These are phyloP conservation scores for Drosophila sordidula DNA, from an alignment of 2,888 invertebrate genomes.

Conservation along the genomic window DNA sequence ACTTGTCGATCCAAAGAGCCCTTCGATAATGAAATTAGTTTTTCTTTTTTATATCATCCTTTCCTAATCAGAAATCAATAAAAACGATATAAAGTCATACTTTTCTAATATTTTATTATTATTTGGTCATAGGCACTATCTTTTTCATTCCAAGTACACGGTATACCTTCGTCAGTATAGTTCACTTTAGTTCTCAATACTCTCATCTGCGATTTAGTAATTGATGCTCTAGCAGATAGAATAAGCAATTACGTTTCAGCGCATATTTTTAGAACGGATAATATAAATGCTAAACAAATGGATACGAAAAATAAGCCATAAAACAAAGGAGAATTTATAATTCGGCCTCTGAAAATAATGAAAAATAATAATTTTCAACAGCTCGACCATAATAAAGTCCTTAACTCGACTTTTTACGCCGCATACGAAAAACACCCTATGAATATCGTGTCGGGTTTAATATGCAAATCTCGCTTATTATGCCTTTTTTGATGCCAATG, in stretches of 20 bases:
- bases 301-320: not conserved
- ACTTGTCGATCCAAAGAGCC: no score
- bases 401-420: not conserved
- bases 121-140: no score
- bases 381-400: not conserved
- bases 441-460: constrained; percentile 29
- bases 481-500: constrained; percentile 7
- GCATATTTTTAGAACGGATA: not conserved
- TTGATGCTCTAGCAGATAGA: not conserved
- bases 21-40: no score
- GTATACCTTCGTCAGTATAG: not conserved
- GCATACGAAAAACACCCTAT: not conserved
- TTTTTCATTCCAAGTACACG: no score
- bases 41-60: no score
- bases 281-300: not conserved
- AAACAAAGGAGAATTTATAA: not conserved
- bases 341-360: not conserved
- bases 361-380: constrained; percentile 4
- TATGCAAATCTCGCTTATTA: constrained; percentile 51
- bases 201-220: not conserved
- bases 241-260: not conserved
- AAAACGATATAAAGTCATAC: no score
- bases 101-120: no score
- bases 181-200: not conserved
- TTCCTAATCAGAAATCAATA: no score